Base-by-base conservation (phyloP, 2,797 vertebrate species). In the Gorsachius magnificus region DNA sequence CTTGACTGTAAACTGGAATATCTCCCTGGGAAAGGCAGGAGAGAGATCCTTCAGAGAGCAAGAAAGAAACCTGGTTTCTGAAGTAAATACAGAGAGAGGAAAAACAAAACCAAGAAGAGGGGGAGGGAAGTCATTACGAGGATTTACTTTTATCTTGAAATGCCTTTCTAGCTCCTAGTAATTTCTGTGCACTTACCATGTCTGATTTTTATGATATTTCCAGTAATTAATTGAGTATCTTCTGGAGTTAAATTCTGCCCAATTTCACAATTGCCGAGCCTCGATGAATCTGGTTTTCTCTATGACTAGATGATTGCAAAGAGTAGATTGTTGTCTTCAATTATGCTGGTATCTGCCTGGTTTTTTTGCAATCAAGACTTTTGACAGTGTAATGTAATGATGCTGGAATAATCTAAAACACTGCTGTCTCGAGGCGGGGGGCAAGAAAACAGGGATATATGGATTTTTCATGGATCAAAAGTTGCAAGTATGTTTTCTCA, bases 131-230 rank as follows among this genome's bases (percentile, higher is more conserved):
- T 64, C 4, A 60, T 84, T 54, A 43, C 3, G 25, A 58, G 48
- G 57, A 90, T 87, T 95, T 85, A 64, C 43, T 83, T 82, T 13
- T 48, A 35, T 85, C 61, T 51, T 28, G 22, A 68, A 88, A 48
- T 45, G n/a, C 66, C 33, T 65, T 75, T 86, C 58, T 60, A 26
- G 33, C 61, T 64, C 24, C 35, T 16, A 2, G 71, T 76, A 88
- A 89, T 89, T 80, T 82, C 75, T 78, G 21, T 41, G 81, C 54
- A 35, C 69, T 93, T 95, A 93, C 91, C 4, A 9, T 87, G 71
- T 86, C 82, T 83, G 54, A 20, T 81, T 87, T 95, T 93, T 92
- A 58, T 80, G 57, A 9, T 83, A 35, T 81, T 95, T 78, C 50
- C 36, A 58, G 69, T 68, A 87, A 94, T 91, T 87, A 87, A 89